Evolutionary conservation across 2,888 invertebrate genomes (phyloP), one percentile per base, ranked within the genome.

Genomic region (Sepiola atlantica): DNA sequence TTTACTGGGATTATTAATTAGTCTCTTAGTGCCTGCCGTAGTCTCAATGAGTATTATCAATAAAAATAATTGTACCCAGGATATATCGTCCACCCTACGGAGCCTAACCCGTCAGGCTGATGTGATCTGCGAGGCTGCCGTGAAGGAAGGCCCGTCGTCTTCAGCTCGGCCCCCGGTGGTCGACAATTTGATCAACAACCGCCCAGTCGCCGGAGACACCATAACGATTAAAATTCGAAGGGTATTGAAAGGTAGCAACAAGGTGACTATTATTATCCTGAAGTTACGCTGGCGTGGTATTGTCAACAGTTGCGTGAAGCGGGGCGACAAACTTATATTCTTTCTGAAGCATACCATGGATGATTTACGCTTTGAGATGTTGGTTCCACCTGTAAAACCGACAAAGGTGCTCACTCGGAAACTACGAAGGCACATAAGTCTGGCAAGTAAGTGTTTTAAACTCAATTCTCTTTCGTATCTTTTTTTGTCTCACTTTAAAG

Each of bases 41-140:
- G 45, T 45, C 45, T 77, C 77, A 0, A n/a, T n/a, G 77, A 77
- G 45, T 45, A 2, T 45, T 45, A 8, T 4, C 8, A 45, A 45
- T 45, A 45, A 45, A 45, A 45, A 77, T 77, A 77, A 77, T n/a
- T 77, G 77, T 77, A 77, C 77, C 14, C 77, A n/a, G 77, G 77
- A 77, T 77, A 12, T 77, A 12, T 77, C 77, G 77, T 77, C 77
- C n/a, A 77, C 77, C n/a, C 77, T 77, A 77, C 77, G 77, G 77
- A 77, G 77, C 77, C 77, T 77, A n/a, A 77, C 77, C n/a, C 77
- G 77, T n/a, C 77, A 77, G n/a, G 77, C 77, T n/a, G 77, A 77
- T n/a, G 77, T 77, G 77, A 77, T 77, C 77, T 77, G 77, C 77
- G 77, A 77, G n/a, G 77, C 77, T n/a, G 77, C 77, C n/a, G 77